A percentile compares a stretch with the other conserved stretches of the same genome.
Evolutionary conservation across 1,140 invertebrate genomes (phyloP).

Genomic region (Parasteatoda tepidariorum): DNA sequence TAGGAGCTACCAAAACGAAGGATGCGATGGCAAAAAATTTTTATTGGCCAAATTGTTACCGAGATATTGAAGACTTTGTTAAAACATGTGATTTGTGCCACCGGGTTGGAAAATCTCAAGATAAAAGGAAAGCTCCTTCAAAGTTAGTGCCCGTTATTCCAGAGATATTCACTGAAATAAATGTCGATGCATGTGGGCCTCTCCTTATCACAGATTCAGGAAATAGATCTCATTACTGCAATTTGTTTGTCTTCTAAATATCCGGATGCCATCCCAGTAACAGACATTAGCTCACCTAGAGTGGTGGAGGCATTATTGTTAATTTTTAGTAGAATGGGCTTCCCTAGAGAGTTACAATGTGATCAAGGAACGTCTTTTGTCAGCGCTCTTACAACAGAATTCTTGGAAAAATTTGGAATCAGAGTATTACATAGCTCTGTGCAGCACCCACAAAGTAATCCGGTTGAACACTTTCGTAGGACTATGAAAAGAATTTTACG

Average conservation of each 20-base stretch:
- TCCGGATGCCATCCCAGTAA: neutral
- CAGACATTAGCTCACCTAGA: neutral
- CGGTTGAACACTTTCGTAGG: neutral
- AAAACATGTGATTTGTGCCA: neutral
- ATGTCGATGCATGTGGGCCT: neutral
- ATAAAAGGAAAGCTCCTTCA: neutral
- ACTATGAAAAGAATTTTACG: constrained; percentile 13
- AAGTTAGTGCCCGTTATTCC: neutral
- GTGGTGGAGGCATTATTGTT: neutral
- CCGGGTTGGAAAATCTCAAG: neutral
- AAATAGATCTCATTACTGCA: neutral
- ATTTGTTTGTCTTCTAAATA: constrained; percentile 21
- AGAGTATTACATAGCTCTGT: neutral
- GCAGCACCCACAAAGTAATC: constrained; percentile 17
- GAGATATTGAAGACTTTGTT: neutral
- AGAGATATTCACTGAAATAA: constrained; percentile 1
- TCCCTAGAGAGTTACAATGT: neutral
- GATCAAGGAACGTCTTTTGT: neutral
- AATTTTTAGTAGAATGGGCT: constrained; percentile 21
- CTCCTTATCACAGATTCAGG: neutral
- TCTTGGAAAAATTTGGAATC: constrained; percentile 20
- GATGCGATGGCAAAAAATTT: neutral
- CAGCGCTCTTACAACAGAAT: neutral
- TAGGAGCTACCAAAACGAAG: neutral
- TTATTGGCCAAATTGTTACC: neutral